Evolutionary conservation across 2,797 vertebrate genomes (phyloP).

Genomic region (Microctenopoma lineatum): DNA sequence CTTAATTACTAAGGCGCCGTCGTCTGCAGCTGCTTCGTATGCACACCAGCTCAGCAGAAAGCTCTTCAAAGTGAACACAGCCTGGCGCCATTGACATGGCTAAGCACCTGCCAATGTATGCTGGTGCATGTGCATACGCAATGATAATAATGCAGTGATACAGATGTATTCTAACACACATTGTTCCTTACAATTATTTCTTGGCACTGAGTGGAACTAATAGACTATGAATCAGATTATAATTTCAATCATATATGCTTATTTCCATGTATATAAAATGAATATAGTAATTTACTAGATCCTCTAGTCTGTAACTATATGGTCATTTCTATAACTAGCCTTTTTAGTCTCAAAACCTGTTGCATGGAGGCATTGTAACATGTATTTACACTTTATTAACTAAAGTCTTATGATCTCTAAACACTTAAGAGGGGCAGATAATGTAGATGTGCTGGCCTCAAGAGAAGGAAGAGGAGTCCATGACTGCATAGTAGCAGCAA

Average conservation of each 20-base stretch:
- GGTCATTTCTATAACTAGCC: no score
- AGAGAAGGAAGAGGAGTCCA: no score
- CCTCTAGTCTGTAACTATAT: neutral
- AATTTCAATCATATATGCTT: constrained; percentile 16
- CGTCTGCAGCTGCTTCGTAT: constrained; percentile 73
- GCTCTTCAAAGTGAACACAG: constrained; percentile 73
- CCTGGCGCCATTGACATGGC: constrained; percentile 61
- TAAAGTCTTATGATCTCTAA: no score
- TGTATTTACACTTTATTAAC: no score
- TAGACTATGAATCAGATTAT: neutral
- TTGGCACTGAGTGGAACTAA: constrained; percentile 19
- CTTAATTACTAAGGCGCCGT: constrained; percentile 76
- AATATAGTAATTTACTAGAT: neutral
- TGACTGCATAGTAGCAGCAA: no score
- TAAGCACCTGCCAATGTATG: constrained; percentile 54
- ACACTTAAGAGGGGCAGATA: no score
- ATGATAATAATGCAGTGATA: neutral
- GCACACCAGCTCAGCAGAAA: constrained; percentile 71
- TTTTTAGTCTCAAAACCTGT: no score
- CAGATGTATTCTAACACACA: constrained; percentile 12
- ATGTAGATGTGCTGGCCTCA: no score
- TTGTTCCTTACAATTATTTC: constrained; percentile 8
- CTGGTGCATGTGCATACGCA: constrained; percentile 12
- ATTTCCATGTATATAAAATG: constrained; percentile 4
- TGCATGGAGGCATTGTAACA: no score